These are phyloP conservation scores for Stramonita haemastoma DNA, from an alignment of 2,888 invertebrate genomes.

Conservation along the genomic window DNA sequence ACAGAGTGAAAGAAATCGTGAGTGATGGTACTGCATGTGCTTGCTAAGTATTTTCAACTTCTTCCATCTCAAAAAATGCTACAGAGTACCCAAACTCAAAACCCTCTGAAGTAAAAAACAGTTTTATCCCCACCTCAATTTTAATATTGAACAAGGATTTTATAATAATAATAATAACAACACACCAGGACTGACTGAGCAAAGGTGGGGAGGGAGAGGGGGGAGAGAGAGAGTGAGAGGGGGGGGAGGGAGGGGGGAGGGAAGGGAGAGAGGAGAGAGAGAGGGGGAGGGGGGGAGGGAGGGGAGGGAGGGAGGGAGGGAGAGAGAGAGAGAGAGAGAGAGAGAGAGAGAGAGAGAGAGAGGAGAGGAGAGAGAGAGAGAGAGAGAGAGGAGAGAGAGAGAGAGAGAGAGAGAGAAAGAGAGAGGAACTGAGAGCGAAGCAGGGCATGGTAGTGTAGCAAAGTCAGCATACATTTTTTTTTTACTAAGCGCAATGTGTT, in stretches of 20 bases:
- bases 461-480: too few relatives aligned
- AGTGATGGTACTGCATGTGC: background rate
- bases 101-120: too few relatives aligned
- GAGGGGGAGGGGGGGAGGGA: background rate
- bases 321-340: background rate
- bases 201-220: background rate
- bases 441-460: too few relatives aligned
- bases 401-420: too few relatives aligned
- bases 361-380: background rate
- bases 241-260: background rate
- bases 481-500: too few relatives aligned
- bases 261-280: background rate
- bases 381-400: background rate
- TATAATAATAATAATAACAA: too few relatives aligned
- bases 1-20: background rate
- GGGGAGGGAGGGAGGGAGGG: background rate
- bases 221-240: background rate
- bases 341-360: background rate
- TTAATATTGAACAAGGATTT: too few relatives aligned
- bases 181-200: background rate
- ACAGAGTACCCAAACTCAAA: too few relatives aligned
- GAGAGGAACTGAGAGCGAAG: too few relatives aligned
- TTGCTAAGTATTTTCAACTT: too few relatives aligned
- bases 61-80: too few relatives aligned
- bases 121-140: too few relatives aligned